These are phyloP conservation scores for Delia radicum DNA, from an alignment of 1,140 invertebrate genomes.

Conservation along the genomic window DNA sequence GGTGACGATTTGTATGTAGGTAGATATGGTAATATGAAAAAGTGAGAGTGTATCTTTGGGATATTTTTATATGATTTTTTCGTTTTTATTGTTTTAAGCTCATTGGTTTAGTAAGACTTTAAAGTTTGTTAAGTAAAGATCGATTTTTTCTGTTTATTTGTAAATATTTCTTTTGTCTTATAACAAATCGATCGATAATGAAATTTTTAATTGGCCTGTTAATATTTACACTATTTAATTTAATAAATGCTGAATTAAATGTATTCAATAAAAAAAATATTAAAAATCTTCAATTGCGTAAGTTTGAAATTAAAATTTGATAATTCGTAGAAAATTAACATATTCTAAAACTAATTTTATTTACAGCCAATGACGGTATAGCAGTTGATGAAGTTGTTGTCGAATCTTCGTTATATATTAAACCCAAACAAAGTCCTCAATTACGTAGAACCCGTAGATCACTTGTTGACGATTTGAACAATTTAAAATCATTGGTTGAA, in stretches of 20 bases:
- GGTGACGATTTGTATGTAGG: no score
- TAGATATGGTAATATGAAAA: neutral
- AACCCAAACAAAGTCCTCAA: no score
- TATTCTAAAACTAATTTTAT: no score
- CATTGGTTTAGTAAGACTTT: neutral
- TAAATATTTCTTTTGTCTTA: conserved; percentile 4
- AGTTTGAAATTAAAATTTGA: conserved; percentile 15
- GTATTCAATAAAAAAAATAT: conserved; percentile 26
- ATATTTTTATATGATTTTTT: neutral
- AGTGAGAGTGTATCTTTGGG: conserved; percentile 14
- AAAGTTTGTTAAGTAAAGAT: conserved; percentile 1
- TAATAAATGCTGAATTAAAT: conserved; percentile 2
- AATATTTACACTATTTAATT: neutral
- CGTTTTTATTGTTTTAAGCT: neutral
- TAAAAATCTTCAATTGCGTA: conserved; percentile 24
- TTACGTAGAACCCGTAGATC: no score
- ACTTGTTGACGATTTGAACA: no score
- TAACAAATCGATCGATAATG: neutral
- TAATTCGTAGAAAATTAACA: no score
- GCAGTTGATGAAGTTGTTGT: no score
- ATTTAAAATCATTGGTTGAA: no score
- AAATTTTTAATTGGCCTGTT: neutral
- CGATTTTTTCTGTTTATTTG: neutral
- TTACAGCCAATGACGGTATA: no score
- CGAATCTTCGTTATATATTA: no score